Evolutionary conservation across 2,113 vertebrate genomes (phyloP), one percentile per base, ranked within the genome.

Genomic region (Corythaeola cristata): DNA sequence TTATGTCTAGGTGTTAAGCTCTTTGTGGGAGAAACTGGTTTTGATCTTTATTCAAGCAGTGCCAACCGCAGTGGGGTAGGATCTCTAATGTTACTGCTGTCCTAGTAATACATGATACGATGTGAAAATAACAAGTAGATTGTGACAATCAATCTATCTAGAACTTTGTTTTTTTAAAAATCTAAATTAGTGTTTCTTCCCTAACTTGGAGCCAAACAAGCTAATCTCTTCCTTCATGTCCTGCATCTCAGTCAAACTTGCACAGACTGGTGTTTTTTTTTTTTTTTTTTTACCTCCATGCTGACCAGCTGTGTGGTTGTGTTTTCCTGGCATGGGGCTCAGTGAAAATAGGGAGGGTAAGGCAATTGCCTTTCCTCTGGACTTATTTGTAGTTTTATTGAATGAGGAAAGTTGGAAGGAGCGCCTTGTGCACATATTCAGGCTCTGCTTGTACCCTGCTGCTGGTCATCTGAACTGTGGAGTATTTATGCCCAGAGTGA

Each of bases 231-330:
- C 37, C n/a, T 55, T 59, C 23, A 49, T 58, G 33, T 77, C 12
- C 19, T 55, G 32, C 13, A 28, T 12, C 8, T 89, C 20, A 30
- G 30, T 24, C 28, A 78, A 85, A 27, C 28, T 24, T 1, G 0
- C 32, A 35, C 19, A 60, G 68, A 30, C 19, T 3, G n/a, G n/a
- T n/a, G n/a, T n/a, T n/a, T n/a, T n/a, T n/a, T n/a, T n/a, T n/a
- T n/a, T n/a, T n/a, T 12, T 41, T 12, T 37, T 27, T 4, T 44
- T 44, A 12, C 41, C 41, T 44, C 41, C 56, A 41, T 1, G 0
- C 21, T 75, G 52, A 49, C 5, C 14, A 56, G 28, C 27, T 12
- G 9, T 2, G 39, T 1, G 0, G 5, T 15, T 41, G 32, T 2
- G 3, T 77, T 85, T 71, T 58, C 13, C 50, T 89, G 35, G 8